phyloP scores from a whole-genome alignment of 2,888 invertebrate species.

The Smittia aterrima region DNA sequence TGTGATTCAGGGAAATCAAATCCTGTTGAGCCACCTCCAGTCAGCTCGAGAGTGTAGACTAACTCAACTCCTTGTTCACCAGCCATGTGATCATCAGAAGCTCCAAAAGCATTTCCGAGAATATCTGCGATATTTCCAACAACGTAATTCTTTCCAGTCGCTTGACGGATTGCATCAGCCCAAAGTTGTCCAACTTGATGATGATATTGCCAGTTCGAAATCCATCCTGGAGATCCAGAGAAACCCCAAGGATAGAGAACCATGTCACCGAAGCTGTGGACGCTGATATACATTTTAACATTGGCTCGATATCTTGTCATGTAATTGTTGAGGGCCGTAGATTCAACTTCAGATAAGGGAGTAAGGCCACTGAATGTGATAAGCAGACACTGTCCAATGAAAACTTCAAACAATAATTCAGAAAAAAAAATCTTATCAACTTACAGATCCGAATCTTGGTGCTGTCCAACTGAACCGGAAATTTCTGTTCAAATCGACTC shows the following conservation, averaged over 20 bases:
- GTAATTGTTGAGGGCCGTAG: background rate
- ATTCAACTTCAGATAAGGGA: conserved; percentile 52
- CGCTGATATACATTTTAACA: conserved; percentile 52
- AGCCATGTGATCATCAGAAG: conserved; percentile 61
- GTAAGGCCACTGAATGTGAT: conserved; percentile 61
- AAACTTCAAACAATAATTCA: background rate
- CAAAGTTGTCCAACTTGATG: conserved; percentile 27
- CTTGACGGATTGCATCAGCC: conserved; percentile 51
- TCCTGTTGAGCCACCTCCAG: conserved; percentile 55
- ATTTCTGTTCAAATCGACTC: conserved; percentile 76
- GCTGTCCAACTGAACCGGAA: conserved; percentile 67
- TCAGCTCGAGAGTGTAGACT: conserved; percentile 60
- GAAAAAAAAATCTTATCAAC: background rate
- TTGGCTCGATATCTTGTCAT: conserved; percentile 48
- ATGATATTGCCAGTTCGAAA: conserved; percentile 37
- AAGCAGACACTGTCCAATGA: background rate
- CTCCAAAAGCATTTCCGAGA: conserved; percentile 57
- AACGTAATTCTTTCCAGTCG: conserved; percentile 51
- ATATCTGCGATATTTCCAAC: conserved; percentile 55
- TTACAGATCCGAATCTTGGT: background rate
- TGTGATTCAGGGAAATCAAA: conserved; percentile 57
- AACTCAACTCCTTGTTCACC: conserved; percentile 55
- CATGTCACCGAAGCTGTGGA: conserved; percentile 54
- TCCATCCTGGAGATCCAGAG: conserved; percentile 45
- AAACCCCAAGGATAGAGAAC: conserved; percentile 54